Evolutionary conservation across 2,797 vertebrate genomes (phyloP).

Genomic region (Podargus strigoides): DNA sequence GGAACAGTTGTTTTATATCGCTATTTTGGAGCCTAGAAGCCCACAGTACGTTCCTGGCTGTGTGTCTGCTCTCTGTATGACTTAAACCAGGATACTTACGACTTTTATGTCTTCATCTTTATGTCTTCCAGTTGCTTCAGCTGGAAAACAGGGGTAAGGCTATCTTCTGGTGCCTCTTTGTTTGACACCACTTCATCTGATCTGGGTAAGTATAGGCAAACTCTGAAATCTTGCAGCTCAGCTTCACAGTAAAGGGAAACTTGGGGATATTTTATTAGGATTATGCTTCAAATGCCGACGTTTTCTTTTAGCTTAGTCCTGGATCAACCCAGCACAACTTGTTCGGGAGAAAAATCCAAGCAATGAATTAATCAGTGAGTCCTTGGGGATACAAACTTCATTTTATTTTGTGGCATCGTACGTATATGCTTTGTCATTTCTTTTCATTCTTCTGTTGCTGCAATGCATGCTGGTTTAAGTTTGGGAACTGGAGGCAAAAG

Average conservation of each 20-base stretch:
- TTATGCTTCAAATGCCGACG: not conserved
- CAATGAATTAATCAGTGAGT: not conserved
- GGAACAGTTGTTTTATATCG: not conserved
- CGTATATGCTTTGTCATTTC: not conserved
- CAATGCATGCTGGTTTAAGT: not conserved
- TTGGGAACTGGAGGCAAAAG: not conserved
- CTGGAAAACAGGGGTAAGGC: not conserved
- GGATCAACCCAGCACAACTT: not conserved
- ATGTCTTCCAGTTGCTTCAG: conserved; percentile 18
- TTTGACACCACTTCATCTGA: not conserved
- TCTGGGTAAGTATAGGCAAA: not conserved
- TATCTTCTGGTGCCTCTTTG: not conserved
- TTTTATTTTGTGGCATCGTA: not conserved
- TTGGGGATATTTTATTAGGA: not conserved
- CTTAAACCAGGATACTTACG: not conserved
- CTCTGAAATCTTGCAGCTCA: not conserved
- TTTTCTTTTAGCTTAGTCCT: not conserved
- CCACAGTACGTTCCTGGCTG: not conserved
- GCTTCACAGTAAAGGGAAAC: not conserved
- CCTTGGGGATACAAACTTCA: not conserved
- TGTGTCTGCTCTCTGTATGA: not conserved
- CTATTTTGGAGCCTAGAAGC: not conserved
- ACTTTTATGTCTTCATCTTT: conserved; percentile 22
- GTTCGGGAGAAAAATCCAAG: not conserved
- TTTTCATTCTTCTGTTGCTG: not conserved